Base-by-base conservation (phyloP, 2,797 vertebrate species). In the Enteromius mattozi region DNA sequence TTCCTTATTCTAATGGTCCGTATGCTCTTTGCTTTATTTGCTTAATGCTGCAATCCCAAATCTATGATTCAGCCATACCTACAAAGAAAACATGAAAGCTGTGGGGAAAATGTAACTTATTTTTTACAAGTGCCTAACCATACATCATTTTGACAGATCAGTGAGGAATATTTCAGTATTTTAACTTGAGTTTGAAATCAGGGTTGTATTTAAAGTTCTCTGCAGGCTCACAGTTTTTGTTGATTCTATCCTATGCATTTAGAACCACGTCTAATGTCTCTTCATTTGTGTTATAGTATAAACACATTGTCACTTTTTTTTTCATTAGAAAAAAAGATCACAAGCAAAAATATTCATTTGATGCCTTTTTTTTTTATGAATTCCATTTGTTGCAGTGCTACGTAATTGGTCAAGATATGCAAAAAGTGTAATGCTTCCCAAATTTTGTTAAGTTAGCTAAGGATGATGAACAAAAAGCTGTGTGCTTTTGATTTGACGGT, bases 121-220 rank as follows among this genome's bases (percentile, higher is more conserved):
- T 94, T 94, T 95, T 94, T 94, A 92, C 92, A 95, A 95, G 95
- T 96, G 95, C 95, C 95, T 96, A 93, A 91, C 90, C 91, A 93
- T 91, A 90, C 88, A 51, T 91, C 91, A 91, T 92, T 92, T 93
- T 89, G 93, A 93, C 89, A 91, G 85, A 65, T 75, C 54, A 56
- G 42, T 51, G 35, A 49, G 17, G 51, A 42, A 47, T 72, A 76
- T 59, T 69, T 51, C 24, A 77, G 37, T 71, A 56, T 84, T 84
- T 78, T 78, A 61, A 24, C 75, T 71, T 9, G 51, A 68, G n/a
- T 76, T 51, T 75, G 40, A 82, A 82, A 19, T 63, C 42, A 68
- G 61, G 81, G 45, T 35, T 83, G 49, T 78, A 61, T 78, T 69
- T 70, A 71, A 61, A 33, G 14, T 70, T 61, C 19, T 78, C 49